A percentile compares a stretch with the other conserved stretches of the same genome.
phyloP scores from a whole-genome alignment of 2,113 vertebrate species.

The Neotoma lepida region DNA sequence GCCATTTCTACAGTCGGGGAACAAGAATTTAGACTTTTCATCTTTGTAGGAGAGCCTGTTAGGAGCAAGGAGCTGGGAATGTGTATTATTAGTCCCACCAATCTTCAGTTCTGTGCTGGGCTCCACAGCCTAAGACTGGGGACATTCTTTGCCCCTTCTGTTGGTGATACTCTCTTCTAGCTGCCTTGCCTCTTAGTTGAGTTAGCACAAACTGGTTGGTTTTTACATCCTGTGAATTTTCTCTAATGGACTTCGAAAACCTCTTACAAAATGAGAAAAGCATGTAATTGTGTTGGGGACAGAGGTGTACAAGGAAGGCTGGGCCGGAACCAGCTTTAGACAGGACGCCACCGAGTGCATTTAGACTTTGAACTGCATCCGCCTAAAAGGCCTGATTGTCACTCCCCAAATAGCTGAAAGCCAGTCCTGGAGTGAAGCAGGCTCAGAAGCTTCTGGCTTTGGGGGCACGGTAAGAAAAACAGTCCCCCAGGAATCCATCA shows the following conservation, averaged over 20 bases:
- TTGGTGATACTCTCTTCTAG: not conserved
- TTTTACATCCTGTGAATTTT: slow-evolving; percentile 11
- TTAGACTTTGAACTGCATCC: not conserved
- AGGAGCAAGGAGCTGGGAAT: not conserved
- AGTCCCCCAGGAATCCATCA: not conserved
- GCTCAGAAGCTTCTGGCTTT: not conserved
- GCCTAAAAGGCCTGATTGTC: not conserved
- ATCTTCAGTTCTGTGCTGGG: not conserved
- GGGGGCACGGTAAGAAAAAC: not conserved
- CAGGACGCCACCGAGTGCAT: not conserved
- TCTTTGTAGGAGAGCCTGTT: not conserved
- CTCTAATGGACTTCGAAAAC: not conserved
- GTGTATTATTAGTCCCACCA: fast-evolving
- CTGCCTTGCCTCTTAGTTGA: not conserved
- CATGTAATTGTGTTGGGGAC: not conserved
- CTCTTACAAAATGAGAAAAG: slow-evolving; percentile 12
- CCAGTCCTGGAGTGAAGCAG: not conserved
- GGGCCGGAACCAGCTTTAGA: not conserved
- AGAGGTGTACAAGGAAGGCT: not conserved
- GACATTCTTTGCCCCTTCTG: not conserved
- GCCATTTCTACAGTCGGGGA: not conserved
- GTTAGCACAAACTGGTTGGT: not conserved
- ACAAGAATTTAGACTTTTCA: not conserved
- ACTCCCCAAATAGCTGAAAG: not conserved
- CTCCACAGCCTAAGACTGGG: not conserved